Base-by-base conservation (phyloP, 2,888 invertebrate species). In the Callyntrura sp. region DNA sequence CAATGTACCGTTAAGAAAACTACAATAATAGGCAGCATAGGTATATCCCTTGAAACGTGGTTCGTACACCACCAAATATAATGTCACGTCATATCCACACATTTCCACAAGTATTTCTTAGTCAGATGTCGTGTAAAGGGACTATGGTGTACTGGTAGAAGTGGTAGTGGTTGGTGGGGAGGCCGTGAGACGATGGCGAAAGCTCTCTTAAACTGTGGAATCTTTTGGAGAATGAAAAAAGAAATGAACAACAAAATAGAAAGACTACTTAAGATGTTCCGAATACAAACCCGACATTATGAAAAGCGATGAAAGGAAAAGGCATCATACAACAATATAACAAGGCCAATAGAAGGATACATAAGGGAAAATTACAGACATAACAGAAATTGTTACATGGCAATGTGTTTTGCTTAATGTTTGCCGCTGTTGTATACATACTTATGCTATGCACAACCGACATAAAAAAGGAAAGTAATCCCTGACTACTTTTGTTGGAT, bases 1-100 rank as follows among this genome's bases (percentile, higher is more conserved):
- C 82, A 87, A 83, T 83, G 83, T 88, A 57, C 88, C 70, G 28
- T 88, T 88, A 20, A 88, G 62, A 76, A 88, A 73, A 51, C 51
- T 70, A 55, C 12, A 35, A 60, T 76, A 51, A 35, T 35, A 35
- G 2, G 35, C 51, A 6, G 35, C 35, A 35, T 35, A 35, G 35
- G 35, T 51, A 51, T n/a, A 12, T 14, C 51, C 51, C 20, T 73
- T 0, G 43, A 43, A n/a, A 25, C 25, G 14, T 62, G 62, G 23
- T 28, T 4, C 25, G 28, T 8, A 23, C 11, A 17, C n/a, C 20
- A 60, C 20, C 2, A 8, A 60, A 68, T 84, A 35, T 73, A 48
- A 60, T 73, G 73, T 73, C 73, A 51, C 60, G 76, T 85, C 85
- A 85, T 76, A 85, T 57, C 17, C 76, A 73, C 76, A 85, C 85